Evolutionary conservation across 2,113 vertebrate species (phyloP).

Genomic region (Procapra przewalskii): DNA sequence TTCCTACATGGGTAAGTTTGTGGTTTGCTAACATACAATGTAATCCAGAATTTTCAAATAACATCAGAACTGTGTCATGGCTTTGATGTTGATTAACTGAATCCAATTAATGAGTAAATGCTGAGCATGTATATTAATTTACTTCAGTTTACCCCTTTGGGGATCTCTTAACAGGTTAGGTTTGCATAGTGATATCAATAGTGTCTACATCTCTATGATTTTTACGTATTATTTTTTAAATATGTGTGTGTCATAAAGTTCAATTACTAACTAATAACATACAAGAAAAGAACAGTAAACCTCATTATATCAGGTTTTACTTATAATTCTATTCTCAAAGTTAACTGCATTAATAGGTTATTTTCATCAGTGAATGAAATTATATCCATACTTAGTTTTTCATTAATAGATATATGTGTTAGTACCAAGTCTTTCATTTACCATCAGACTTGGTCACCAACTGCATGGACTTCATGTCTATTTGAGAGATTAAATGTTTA

Average conservation of each 20-base stretch:
- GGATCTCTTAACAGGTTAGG: background rate
- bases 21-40: constrained; percentile 4
- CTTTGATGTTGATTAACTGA: background rate
- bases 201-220: background rate
- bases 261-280: background rate
- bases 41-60: constrained; percentile 27
- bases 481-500: background rate
- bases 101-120: background rate
- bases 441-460: background rate
- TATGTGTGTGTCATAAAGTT: background rate
- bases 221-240: background rate
- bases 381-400: background rate
- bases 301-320: background rate
- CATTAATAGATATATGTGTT: background rate
- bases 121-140: background rate
- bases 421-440: background rate
- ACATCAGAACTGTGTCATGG: background rate
- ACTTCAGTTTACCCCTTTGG: background rate
- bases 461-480: background rate
- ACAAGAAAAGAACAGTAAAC: background rate
- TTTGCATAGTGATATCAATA: background rate
- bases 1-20: constrained; percentile 42
- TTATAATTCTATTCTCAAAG: background rate
- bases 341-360: background rate
- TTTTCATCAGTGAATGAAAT: background rate